Conservation (phyloP, 2,113 vertebrate genomes). For the Misgurnus anguillicaudatus region DNA sequence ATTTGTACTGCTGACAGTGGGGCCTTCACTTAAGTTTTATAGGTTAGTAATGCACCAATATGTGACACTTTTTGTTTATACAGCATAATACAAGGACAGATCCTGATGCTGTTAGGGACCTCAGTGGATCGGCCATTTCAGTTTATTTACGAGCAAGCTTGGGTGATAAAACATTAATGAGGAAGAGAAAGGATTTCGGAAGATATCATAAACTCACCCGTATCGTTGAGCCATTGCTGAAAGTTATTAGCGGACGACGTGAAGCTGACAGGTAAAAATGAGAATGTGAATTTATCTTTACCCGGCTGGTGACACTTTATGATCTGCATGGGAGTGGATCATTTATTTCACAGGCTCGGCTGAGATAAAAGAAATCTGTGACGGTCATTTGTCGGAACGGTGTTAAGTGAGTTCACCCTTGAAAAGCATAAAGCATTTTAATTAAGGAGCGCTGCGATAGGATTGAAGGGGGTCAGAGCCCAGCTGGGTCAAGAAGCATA, state of each 20-base stretch:
- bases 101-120: background rate
- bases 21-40: conserved; percentile 89
- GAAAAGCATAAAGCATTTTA: conserved; percentile 41
- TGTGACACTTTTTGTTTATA: background rate
- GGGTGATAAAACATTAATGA: background rate
- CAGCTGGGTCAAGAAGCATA: no score
- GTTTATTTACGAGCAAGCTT: conserved; percentile 5
- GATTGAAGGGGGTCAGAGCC: no score
- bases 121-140: background rate
- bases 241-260: background rate
- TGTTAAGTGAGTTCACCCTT: conserved; percentile 46
- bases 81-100: background rate
- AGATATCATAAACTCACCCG: background rate
- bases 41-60: conserved; percentile 74
- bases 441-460: conserved; percentile 27
- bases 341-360: conserved; percentile 39
- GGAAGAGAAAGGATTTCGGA: background rate
- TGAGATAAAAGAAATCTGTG: conserved; percentile 53
- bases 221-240: background rate
- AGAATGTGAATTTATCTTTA: conserved; percentile 45
- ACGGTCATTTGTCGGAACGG: conserved; percentile 37
- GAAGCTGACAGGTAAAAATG: conserved; percentile 23
- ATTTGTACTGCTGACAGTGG: conserved; percentile 90
- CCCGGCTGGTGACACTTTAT: conserved; percentile 52
- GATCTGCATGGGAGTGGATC: conserved; percentile 12